phyloP scores from a whole-genome alignment of 1,140 invertebrate genomes.

The Drosophila carrolli region DNA sequence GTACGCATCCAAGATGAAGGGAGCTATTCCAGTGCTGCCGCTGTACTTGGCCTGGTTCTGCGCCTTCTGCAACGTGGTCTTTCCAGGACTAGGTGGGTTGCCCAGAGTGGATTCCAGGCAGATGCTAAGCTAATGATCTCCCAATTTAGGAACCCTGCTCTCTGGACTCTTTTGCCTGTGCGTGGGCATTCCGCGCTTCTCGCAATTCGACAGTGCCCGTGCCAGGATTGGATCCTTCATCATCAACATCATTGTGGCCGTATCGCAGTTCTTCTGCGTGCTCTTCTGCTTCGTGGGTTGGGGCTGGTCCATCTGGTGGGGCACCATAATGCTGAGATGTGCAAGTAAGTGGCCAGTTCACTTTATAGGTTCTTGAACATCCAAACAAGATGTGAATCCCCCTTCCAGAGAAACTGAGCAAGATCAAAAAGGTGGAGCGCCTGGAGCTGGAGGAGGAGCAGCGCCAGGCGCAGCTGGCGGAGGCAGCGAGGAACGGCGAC shows the following conservation, averaged over 20 bases:
- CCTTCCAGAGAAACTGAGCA: constrained; percentile 72
- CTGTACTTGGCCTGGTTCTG: constrained; percentile 93
- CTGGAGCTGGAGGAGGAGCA: constrained; percentile 81
- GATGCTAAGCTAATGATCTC: constrained; percentile 15
- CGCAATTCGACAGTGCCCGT: constrained; percentile 89
- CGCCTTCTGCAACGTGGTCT: constrained; percentile 92
- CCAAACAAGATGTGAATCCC: neutral
- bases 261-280: constrained; percentile 95
- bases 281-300: constrained; percentile 97
- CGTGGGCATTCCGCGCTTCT: constrained; percentile 94
- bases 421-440: constrained; percentile 83
- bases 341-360: constrained; percentile 86
- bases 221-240: constrained; percentile 90
- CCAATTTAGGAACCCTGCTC: constrained; percentile 90
- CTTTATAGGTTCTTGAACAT: fast-evolving
- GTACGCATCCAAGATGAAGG: constrained; percentile 93
- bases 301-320: constrained; percentile 99
- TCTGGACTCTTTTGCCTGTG: constrained; percentile 95
- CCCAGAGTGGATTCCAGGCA: neutral
- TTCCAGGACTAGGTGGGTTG: constrained; percentile 92
- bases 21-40: constrained; percentile 95
- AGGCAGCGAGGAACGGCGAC: constrained; percentile 47
- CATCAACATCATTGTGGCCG: constrained; percentile 93
- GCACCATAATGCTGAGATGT: constrained; percentile 93
- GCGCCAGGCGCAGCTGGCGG: constrained; percentile 73